A percentile compares a stretch with the other conserved stretches of the same genome.
These are phyloP conservation scores for Etheostoma perlongum DNA, from an alignment of 2,797 vertebrate genomes.

Conservation along the genomic window DNA sequence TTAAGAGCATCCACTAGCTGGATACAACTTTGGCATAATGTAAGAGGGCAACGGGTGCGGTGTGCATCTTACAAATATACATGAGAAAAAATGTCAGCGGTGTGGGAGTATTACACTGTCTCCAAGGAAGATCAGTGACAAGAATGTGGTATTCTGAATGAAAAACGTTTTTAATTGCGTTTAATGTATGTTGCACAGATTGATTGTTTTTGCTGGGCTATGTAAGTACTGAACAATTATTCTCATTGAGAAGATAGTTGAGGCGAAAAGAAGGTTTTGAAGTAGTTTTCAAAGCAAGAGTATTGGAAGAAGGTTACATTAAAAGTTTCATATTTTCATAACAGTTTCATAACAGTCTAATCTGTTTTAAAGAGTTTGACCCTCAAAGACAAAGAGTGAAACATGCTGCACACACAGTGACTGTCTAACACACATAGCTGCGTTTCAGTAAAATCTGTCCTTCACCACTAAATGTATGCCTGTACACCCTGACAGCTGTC, in stretches of 20 bases:
- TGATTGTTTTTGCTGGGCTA: too few relatives aligned
- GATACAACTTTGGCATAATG: background rate
- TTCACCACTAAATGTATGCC: constrained; percentile 32
- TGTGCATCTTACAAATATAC: background rate
- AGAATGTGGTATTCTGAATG: too few relatives aligned
- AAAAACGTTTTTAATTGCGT: background rate
- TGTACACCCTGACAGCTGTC: constrained; percentile 63
- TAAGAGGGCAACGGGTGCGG: background rate
- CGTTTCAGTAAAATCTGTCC: constrained; percentile 39
- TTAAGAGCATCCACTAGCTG: background rate
- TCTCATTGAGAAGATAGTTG: background rate
- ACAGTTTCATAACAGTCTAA: too few relatives aligned
- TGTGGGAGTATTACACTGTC: too few relatives aligned
- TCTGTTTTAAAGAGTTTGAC: constrained; percentile 37
- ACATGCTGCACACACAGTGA: constrained; percentile 13
- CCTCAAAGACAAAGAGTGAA: constrained; percentile 30
- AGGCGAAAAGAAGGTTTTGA: too few relatives aligned
- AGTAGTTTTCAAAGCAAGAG: too few relatives aligned
- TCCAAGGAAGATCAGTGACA: too few relatives aligned
- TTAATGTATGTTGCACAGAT: background rate
- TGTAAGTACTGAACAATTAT: background rate
- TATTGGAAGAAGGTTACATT: too few relatives aligned
- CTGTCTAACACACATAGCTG: constrained; percentile 11
- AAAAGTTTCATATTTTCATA: too few relatives aligned
- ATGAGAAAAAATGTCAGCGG: background rate